These are phyloP conservation scores for Chaetura pelagica DNA, from an alignment of 2,113 vertebrate species.

Conservation along the genomic window DNA sequence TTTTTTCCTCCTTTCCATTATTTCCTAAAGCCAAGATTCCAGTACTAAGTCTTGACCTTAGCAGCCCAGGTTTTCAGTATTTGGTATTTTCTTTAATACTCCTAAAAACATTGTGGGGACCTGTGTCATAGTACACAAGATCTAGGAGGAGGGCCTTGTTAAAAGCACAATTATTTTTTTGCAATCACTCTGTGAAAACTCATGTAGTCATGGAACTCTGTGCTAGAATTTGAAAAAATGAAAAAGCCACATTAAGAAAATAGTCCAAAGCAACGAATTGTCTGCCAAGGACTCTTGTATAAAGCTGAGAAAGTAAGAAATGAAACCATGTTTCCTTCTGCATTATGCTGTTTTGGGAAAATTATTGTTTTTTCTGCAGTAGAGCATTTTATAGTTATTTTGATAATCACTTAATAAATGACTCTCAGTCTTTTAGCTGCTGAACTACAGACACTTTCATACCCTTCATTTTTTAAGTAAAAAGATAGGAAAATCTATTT, in stretches of 20 bases:
- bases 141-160: background rate
- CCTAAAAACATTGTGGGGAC: background rate
- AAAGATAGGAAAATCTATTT: background rate
- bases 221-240: background rate
- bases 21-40: background rate
- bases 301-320: background rate
- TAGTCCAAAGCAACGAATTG: background rate
- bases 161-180: background rate
- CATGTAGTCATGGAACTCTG: background rate
- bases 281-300: background rate
- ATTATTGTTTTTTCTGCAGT: background rate
- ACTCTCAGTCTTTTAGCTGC: background rate
- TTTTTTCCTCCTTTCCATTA: background rate
- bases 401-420: background rate
- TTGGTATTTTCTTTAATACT: background rate
- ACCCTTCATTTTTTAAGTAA: background rate
- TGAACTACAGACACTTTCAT: background rate
- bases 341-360: background rate
- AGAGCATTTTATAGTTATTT: background rate
- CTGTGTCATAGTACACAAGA: fast-evolving
- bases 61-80: background rate
- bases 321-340: background rate
- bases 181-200: background rate
- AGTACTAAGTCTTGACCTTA: background rate
- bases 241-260: background rate